Conservation (phyloP, 53 echinoderm and acorn worm species). For the Temnopleurus reevesii region DNA sequence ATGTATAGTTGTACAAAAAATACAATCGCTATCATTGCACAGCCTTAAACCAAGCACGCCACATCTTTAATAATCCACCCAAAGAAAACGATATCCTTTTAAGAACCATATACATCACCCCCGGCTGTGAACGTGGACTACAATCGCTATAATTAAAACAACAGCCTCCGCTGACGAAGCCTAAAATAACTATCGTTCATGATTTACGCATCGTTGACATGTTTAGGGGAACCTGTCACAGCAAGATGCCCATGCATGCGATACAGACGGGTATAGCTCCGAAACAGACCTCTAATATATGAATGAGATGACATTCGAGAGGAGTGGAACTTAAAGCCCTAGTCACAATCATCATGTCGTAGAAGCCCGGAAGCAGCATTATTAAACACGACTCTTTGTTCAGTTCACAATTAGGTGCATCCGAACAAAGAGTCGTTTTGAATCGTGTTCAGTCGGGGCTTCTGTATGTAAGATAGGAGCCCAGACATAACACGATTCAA, state of each 20-base stretch:
- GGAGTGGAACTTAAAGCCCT: background rate
- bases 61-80: no score
- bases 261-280: no score
- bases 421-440: background rate
- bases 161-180: background rate
- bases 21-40: no score
- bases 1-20: no score
- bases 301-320: background rate
- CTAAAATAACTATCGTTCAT: conserved; percentile 10
- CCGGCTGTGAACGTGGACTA: background rate
- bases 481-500: no score
- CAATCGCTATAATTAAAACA: conserved; percentile 22
- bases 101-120: conserved; percentile 4
- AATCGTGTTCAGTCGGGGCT: no score
- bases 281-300: no score
- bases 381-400: background rate
- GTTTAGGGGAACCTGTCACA: background rate
- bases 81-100: background rate
- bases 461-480: no score
- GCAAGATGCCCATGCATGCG: background rate
- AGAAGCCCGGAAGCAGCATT: background rate
- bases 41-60: no score
- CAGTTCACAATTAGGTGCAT: no score
- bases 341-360: background rate
- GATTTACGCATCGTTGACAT: conserved; percentile 8